Conservation (phyloP, 2,797 vertebrate species). For the Tarsius wallacei region DNA sequence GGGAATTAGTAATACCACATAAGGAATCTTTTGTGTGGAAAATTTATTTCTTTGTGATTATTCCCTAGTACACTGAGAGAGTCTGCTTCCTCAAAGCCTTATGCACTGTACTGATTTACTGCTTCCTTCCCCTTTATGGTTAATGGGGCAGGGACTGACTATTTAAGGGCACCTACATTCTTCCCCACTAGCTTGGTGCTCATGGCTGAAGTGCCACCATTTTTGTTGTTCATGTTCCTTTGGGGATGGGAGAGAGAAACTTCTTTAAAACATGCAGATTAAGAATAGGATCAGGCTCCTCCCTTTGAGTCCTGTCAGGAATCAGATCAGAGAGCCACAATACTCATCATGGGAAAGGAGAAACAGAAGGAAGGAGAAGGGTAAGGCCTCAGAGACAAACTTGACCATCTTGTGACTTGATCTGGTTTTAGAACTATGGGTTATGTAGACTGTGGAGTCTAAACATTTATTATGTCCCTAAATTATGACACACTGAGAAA, state of each 20-base stretch:
- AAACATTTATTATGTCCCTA: not conserved
- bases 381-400: not conserved
- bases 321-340: not conserved
- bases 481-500: conserved; percentile 36
- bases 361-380: too few species aligned
- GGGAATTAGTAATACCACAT: not conserved
- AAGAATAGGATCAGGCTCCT: not conserved
- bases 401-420: not conserved
- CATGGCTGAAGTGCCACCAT: not conserved
- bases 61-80: not conserved
- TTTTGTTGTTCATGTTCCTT: not conserved
- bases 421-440: not conserved
- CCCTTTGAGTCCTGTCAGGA: not conserved
- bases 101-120: not conserved
- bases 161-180: not conserved
- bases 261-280: not conserved
- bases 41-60: conserved; percentile 4
- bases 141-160: not conserved
- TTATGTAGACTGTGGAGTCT: not conserved
- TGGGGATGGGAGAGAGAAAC: not conserved
- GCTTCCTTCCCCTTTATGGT: not conserved
- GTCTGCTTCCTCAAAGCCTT: not conserved
- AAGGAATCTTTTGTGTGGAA: not conserved
- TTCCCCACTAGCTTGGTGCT: not conserved
- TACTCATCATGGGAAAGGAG: not conserved